phyloP scores from a whole-genome alignment of 2,113 vertebrate genomes.

The Catharus fuscescens region DNA sequence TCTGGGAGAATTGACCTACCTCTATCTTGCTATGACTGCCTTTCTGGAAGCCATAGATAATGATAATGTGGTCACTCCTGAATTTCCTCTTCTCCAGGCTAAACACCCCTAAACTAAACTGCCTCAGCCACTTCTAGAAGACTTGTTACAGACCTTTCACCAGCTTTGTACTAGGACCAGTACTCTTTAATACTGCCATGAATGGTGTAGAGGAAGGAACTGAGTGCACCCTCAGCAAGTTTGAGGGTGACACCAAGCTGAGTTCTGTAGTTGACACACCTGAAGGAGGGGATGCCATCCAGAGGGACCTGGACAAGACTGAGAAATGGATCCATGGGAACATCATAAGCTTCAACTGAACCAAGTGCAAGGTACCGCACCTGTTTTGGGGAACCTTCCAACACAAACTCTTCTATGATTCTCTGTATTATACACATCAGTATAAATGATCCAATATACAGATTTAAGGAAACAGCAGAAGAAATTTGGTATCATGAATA shows the following conservation, averaged over 20 bases:
- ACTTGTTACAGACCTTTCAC: neutral
- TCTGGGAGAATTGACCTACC: neutral
- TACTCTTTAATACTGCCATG: neutral
- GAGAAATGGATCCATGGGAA: neutral
- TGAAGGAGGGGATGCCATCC: neutral
- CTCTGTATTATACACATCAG: neutral
- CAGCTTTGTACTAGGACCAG: neutral
- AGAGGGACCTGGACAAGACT: neutral
- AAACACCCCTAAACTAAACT: neutral
- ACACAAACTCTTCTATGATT: neutral
- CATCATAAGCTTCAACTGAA: neutral
- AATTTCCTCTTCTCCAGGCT: neutral
- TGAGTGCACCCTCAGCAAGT: neutral
- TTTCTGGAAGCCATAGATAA: neutral
- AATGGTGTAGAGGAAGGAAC: fast-evolving
- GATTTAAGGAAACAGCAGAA: neutral
- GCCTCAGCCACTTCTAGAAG: neutral
- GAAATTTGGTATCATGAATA: neutral
- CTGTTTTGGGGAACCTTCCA: neutral
- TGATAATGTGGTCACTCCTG: fast-evolving
- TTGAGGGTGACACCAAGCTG: neutral
- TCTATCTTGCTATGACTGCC: too few species aligned
- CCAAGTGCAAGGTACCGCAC: neutral
- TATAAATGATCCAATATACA: neutral
- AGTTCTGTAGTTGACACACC: neutral